Base-by-base conservation (phyloP, 2,113 vertebrate genomes). In the Sinocyclocheilus maitianheensis region DNA sequence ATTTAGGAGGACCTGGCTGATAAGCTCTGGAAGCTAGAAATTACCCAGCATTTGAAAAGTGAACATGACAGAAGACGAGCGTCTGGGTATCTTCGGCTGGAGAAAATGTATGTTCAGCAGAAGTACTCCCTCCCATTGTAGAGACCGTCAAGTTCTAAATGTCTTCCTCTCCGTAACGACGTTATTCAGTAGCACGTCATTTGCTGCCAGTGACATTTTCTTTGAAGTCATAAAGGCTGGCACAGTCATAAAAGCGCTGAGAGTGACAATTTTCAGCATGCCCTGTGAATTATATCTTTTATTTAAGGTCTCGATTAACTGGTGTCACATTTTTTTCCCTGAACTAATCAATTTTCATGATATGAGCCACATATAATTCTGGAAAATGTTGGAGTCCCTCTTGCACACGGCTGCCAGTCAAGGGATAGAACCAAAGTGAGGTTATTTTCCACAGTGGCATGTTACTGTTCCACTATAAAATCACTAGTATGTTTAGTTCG, bases 281-380 rank as follows among this genome's bases (percentile, higher is more conserved):
- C 94, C 91, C 93, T 94, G 95, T 97, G 96, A 98, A 96, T 98
- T 97, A 97, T 96, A 94, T 95, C 91, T 92, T 96, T 97, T 97
- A 97, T 97, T 97, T 98, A 96, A 97, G 95, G 94, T 97, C 96
- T 96, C 95, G 96, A 97, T 97, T 97, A 97, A 97, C 96, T 93
- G 94, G 95, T 95, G 95, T 95, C 90, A 87, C 96, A 97, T 46
- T 97, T 97, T 30, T 93, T 93, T 92, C 92, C 92, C 93, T 90
- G 96, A 96, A 96, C 96, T 97, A 97, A 98, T 98, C 97, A 97
- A 97, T 97, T 98, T 98, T 97, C 97, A 97, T 97, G 96, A 97
- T 96, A 97, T 91, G 94, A 95, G 94, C 94, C 95, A 94, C 96
- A 97, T 98, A 97, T 98, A 97, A 97, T 95, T 93, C 93, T 94